A percentile compares a stretch with the other conserved stretches of the same genome.
Conservation (phyloP, 1,140 invertebrate genomes). For the Pissodes strobi region DNA sequence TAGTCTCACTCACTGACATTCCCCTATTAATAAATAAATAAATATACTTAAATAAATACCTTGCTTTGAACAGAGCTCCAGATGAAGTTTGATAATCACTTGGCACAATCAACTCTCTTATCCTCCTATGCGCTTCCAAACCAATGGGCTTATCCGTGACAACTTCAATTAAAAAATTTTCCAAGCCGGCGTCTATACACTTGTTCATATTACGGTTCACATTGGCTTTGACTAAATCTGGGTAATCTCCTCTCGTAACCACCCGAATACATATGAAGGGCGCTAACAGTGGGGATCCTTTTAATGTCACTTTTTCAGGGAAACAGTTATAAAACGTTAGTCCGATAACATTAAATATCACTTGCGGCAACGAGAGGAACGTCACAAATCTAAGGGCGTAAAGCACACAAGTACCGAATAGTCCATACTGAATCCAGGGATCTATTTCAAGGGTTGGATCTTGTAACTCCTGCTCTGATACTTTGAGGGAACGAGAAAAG, state of each 20-base stretch:
- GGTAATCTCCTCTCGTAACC: conserved; percentile 94
- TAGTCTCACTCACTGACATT: no score
- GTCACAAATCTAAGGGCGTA: conserved; percentile 83
- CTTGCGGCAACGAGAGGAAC: conserved; percentile 86
- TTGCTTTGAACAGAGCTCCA: conserved; percentile 92
- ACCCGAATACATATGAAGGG: conserved; percentile 95
- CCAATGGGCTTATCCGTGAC: conserved; percentile 91
- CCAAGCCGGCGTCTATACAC: conserved; percentile 86
- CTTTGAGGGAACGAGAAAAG: conserved; percentile 74
- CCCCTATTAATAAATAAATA: no score
- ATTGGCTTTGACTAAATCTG: conserved; percentile 88
- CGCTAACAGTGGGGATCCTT: conserved; percentile 84
- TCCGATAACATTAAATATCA: conserved; percentile 90
- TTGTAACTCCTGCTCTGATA: conserved; percentile 62
- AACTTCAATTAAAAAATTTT: conserved; percentile 97
- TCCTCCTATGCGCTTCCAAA: conserved; percentile 70
- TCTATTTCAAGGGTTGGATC: conserved; percentile 66
- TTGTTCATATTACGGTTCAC: conserved; percentile 87
- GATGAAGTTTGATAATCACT: conserved; percentile 82
- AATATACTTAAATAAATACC: conserved; percentile 1
- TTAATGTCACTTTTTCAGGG: conserved; percentile 87
- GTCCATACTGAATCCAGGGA: conserved; percentile 81
- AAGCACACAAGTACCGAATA: conserved; percentile 70
- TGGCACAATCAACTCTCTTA: conserved; percentile 86
- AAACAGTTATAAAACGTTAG: conserved; percentile 93